Evolutionary conservation across 2,888 invertebrate genomes (phyloP), one percentile per base, ranked within the genome.

Genomic region (Temnothorax rugatulus): DNA sequence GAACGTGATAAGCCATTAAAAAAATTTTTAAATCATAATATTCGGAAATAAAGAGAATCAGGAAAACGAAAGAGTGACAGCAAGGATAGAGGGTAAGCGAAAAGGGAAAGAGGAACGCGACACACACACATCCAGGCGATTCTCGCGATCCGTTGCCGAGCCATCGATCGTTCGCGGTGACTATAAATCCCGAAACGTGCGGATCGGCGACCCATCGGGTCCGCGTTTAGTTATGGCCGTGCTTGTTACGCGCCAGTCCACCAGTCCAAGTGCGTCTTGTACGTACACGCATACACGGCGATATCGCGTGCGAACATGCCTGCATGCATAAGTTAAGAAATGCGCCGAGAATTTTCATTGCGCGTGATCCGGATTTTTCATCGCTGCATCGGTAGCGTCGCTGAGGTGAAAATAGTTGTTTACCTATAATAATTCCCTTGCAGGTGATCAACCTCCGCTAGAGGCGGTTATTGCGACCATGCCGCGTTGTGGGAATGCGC

Each of bases 181-280:
- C 41, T 76, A 77, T 86, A 84, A 84, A 84, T 86, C 73, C 77
- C 84, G 68, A 82, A 84, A 84, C 77, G 52, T 3, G 52, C 64
- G 66, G 47, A 84, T 76, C 81, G 64, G 21, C 66, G 25, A 50
- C 66, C 50, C 29, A 76, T 82, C 61, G 25, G 13, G 21, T 11
- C 15, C 69, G 75, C 75, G 75, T 84, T 86, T 86, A 86, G 84
- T 86, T 86, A 86, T 82, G 50, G 81, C 75, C 66, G 34, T 47
- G 77, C 84, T 86, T 82, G 84, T 86, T 86, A 84, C 74, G 61
- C 81, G n/a, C n/a, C 44, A 63, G 64, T 63, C 41, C 50, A 25
- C 34, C 29, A 38, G 38, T 8, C 73, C 9, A 54, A 59, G 73
- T 66, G 71, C 68, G 29, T 79, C 54, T 57, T 47, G 52, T 11